Base-by-base conservation (phyloP, 2,888 invertebrate genomes). In the Dynastes maya region DNA sequence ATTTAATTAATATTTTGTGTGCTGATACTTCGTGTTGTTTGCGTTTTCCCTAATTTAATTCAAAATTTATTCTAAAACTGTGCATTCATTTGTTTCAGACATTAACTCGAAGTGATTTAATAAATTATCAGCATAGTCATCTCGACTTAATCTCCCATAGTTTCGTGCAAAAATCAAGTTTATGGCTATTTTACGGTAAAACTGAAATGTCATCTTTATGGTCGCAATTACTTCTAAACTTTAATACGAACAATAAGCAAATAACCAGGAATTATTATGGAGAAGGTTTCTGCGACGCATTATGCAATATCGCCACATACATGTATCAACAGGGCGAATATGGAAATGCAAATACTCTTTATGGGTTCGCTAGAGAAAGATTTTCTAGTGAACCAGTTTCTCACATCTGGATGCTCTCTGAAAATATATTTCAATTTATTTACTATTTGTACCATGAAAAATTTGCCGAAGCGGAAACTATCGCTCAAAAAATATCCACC, bases 101-200 rank as follows among this genome's bases (percentile, higher is more conserved):
- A 70, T 90, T 97, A 79, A 93, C 94, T 83, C 95, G 95, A 88
- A 96, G 96, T 81, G 97, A 97, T 85, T 92, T 95, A 13, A 90
- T 97, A 9, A 97, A 97, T 88, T 96, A 95, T 86, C 94, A 96
- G 81, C 94, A 96, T 86, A 95, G 95, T 0, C 92, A 96, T 89
- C 91, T 93, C 2, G 96, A 96, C 83, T 90, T 97, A 76, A 94
- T 95, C 80, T 94, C 95, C 81, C 94, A 94, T 81, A 95, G 95
- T 29, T 92, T 95, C 83, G 93, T 95, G 0, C 94, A 96, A 88
- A 94, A 95, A 82, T 94, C 96, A 0, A 95, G 96, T 0, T 90
- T 98, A 9, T 97, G 97, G 97, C 92, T 94, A 13, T 92, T 96
- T 77, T 97, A 97, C 87, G 98, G 98, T 0, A 95, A 96, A 88